Evolutionary conservation across 2,113 vertebrate genomes (phyloP).

Genomic region (Catharus minimus): DNA sequence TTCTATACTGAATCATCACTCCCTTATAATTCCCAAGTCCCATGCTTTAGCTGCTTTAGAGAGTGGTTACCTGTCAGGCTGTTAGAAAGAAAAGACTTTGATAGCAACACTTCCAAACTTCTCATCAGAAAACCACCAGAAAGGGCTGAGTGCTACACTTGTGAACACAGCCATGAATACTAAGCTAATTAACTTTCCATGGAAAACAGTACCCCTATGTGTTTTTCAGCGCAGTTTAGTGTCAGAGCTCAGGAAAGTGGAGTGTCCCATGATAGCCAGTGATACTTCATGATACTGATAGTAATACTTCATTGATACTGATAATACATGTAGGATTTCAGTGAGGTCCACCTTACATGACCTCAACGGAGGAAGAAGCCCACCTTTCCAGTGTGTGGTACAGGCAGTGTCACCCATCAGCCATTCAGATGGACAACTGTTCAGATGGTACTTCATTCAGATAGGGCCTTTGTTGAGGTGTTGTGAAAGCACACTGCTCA

Average conservation of each 20-base stretch:
- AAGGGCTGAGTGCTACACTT: background rate
- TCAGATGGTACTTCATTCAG: background rate
- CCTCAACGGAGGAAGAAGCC: background rate
- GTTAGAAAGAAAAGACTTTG: background rate
- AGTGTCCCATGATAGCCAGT: background rate
- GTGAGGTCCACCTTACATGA: background rate
- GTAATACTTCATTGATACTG: too few relatives aligned
- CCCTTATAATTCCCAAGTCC: background rate
- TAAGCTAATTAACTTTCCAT: background rate
- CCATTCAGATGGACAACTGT: background rate
- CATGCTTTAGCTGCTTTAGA: background rate
- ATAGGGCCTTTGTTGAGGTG: background rate
- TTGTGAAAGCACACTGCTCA: background rate
- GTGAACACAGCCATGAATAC: background rate
- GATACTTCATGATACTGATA: background rate
- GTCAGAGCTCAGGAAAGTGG: background rate
- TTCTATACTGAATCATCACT: background rate
- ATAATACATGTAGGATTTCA: background rate
- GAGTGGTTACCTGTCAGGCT: background rate
- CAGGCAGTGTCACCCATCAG: background rate
- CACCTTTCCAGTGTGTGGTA: background rate
- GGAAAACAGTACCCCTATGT: background rate
- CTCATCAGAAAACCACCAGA: background rate
- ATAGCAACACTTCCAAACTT: background rate
- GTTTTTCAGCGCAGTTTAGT: background rate